These are phyloP conservation scores for Alexandromys fortis DNA, from an alignment of 2,113 vertebrate genomes.

Conservation along the genomic window DNA sequence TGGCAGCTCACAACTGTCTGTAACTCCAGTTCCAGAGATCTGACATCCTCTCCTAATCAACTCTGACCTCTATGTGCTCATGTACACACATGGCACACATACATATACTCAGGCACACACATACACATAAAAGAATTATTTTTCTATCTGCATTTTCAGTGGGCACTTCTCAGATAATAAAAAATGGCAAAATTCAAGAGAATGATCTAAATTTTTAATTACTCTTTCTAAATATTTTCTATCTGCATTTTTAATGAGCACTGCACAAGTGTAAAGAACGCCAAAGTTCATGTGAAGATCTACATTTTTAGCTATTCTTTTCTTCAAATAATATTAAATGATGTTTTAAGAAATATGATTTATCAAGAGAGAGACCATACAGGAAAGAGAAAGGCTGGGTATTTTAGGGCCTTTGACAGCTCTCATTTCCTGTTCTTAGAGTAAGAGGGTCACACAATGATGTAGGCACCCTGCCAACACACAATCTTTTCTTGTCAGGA, in stretches of 20 bases:
- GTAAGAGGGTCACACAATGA: conserved; percentile 29
- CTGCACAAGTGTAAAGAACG: neutral
- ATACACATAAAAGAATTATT: neutral
- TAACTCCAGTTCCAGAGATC: neutral
- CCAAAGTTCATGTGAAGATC: conserved; percentile 12
- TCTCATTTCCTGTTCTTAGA: conserved; percentile 23
- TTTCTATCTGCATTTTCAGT: conserved; percentile 8
- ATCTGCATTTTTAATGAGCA: conserved; percentile 20
- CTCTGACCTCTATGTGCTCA: neutral
- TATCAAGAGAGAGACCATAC: neutral
- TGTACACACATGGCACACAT: neutral
- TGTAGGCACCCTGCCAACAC: neutral
- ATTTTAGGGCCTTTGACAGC: neutral
- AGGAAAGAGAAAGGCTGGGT: neutral
- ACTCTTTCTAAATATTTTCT: conserved; percentile 14
- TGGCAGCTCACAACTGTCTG: no score
- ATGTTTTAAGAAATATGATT: neutral
- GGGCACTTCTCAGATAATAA: neutral
- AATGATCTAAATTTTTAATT: conserved; percentile 1
- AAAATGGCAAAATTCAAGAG: conserved; percentile 7
- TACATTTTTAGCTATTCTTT: conserved; percentile 41
- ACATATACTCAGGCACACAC: neutral
- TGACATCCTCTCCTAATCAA: neutral
- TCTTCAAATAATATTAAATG: conserved; percentile 22
- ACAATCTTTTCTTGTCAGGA: neutral